Evolutionary conservation across 2,797 vertebrate genomes (phyloP).

Genomic region (Halcyon badia): DNA sequence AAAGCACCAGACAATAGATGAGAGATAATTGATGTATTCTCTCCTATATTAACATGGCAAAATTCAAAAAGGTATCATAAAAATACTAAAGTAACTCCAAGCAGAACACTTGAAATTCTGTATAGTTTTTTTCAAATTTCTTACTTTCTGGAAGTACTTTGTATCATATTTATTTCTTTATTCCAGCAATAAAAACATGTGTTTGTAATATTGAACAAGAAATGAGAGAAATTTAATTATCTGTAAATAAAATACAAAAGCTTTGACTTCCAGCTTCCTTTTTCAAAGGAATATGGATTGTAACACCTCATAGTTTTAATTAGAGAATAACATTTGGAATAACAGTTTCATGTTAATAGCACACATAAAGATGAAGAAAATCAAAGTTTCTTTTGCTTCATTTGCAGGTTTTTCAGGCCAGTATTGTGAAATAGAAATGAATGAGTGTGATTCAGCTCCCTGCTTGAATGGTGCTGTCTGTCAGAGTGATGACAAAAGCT

Average conservation of each 20-base stretch:
- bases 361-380: not conserved
- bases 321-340: not conserved
- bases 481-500: slow-evolving; percentile 74
- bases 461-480: slow-evolving; percentile 66
- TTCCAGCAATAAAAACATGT: not conserved
- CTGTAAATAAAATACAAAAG: not conserved
- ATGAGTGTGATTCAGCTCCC: slow-evolving; percentile 34
- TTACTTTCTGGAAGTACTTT: not conserved
- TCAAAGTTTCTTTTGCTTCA: not conserved
- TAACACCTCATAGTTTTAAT: not conserved
- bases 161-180: not conserved
- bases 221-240: not conserved
- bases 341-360: not conserved
- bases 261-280: not conserved
- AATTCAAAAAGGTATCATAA: not conserved
- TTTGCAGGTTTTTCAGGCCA: slow-evolving; percentile 80
- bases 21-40: not conserved
- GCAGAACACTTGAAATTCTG: not conserved
- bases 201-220: not conserved
- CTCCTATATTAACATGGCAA: not conserved
- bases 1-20: not conserved
- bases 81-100: not conserved
- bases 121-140: not conserved
- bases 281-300: not conserved
- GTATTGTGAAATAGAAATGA: slow-evolving; percentile 47